Evolutionary conservation across 2,113 vertebrate species (phyloP).

Genomic region (Odontesthes bonariensis): DNA sequence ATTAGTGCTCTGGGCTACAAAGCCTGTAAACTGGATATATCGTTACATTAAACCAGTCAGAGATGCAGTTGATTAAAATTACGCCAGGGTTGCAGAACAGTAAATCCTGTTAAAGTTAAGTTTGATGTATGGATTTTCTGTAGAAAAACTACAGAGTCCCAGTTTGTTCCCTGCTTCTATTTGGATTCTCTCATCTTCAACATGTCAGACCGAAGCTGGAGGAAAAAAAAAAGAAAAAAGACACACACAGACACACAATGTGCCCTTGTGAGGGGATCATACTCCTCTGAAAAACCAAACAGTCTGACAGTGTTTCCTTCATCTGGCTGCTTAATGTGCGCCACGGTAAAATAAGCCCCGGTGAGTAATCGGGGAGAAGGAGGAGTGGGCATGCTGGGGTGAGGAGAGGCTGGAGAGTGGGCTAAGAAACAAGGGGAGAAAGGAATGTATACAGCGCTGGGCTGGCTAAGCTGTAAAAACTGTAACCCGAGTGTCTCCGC

Average conservation of each 20-base stretch:
- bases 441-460: conserved; percentile 99
- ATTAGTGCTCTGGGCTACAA: no score
- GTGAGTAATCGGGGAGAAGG: conserved; percentile 91
- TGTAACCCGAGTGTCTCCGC: conserved; percentile 92
- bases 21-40: no score
- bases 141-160: conserved; percentile 29
- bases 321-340: conserved; percentile 95
- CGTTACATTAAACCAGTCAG: no score
- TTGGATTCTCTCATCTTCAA: conserved; percentile 49
- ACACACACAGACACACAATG: conserved; percentile 84
- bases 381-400: conserved; percentile 69
- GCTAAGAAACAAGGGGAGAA: conserved; percentile 89
- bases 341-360: conserved; percentile 95
- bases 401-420: conserved; percentile 66
- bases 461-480: conserved; percentile 99
- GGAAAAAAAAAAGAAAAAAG: conserved; percentile 22
- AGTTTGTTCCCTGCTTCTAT: conserved; percentile 25
- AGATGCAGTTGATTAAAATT: not conserved
- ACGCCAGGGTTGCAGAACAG: not conserved
- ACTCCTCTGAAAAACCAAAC: conserved; percentile 87
- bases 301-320: conserved; percentile 95
- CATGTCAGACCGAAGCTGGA: conserved; percentile 45
- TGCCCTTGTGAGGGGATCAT: conserved; percentile 92
- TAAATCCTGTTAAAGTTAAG: conserved; percentile 5
- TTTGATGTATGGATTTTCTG: conserved; percentile 21